Base-by-base conservation (phyloP, 1,140 invertebrate species). In the Microplitis mediator region DNA sequence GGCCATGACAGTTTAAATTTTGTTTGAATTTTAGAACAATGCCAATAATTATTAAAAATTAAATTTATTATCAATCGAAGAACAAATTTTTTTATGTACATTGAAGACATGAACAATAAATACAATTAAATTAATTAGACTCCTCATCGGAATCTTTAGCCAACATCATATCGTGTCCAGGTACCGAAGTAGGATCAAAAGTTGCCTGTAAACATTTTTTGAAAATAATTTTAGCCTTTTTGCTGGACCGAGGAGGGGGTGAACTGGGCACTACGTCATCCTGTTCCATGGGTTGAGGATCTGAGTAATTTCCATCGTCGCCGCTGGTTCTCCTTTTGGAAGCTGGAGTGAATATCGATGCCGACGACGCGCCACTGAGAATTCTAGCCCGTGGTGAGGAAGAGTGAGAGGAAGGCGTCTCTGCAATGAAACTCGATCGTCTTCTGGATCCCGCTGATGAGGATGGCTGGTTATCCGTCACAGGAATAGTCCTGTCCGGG, bases 131-230 rank as follows among this genome's bases (percentile, higher is more conserved):
- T 62, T 68, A n/a, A 69, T 0, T 0, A 71, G 3, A n/a, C 39
- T 75, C 76, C 3, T 85, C 89, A 75, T 92, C 91, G 1, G 91
- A 91, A 78, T 92, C 90, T 62, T 90, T 88, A 13, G 89, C 91
- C 75, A 91, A 86, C 11, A 91, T 80, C 13, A 77, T 74, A 65
- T 88, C 86, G 84, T 86, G 88, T 83, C 75, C 90, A 73, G 79
- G 85, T 75, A 81, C 81, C 78, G 79, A 86, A 34, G 72, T 78
- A 0, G 88, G 90, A 78, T 92, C 87, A 76, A 91, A 91, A 23
- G 91, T 92, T n/a, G 84, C 87, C 80, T 92, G 89, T 83, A 93
- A 92, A 77, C 92, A 93, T 39, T 91, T 89, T 65, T 89, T 82
- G 77, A 92, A 91, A 72, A 91, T 88, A 72, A 86, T 80, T 76